These are phyloP conservation scores for Microtus oregoni DNA, from an alignment of 2,113 vertebrate genomes.

Conservation along the genomic window DNA sequence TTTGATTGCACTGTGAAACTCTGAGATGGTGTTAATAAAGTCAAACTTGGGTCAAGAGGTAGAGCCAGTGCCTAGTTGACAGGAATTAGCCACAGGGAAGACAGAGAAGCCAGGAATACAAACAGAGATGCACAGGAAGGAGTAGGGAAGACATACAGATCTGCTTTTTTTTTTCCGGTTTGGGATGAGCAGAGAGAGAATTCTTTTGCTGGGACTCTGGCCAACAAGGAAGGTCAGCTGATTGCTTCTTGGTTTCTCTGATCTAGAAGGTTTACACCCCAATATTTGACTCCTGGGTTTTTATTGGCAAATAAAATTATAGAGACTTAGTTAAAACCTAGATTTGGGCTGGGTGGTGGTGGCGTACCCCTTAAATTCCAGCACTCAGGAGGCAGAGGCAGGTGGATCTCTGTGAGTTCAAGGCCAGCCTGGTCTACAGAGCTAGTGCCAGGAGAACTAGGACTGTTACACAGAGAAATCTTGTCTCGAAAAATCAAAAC, in stretches of 20 bases:
- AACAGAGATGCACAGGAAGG: neutral
- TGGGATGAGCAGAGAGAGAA: neutral
- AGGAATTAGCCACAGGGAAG: neutral
- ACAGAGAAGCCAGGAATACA: neutral
- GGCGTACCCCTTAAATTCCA: no score
- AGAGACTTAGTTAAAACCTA: neutral
- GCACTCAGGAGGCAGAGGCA: no score
- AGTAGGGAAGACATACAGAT: neutral
- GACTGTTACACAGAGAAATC: no score
- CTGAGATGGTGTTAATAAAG: neutral
- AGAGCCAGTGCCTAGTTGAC: neutral
- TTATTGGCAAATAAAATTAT: neutral
- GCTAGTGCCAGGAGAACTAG: no score
- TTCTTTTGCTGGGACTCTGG: neutral
- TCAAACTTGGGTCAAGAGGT: neutral
- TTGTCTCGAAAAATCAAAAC: no score
- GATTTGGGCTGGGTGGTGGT: no score
- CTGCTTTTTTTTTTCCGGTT: neutral
- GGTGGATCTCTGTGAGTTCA: no score
- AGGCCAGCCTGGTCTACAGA: no score
- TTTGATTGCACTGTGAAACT: neutral
- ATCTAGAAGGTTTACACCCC: neutral
- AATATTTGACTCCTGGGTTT: neutral
- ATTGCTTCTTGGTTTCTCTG: neutral
- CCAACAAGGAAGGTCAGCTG: neutral